Evolutionary conservation across 2,888 invertebrate genomes (phyloP).

Genomic region (Ctenicera cuprea): DNA sequence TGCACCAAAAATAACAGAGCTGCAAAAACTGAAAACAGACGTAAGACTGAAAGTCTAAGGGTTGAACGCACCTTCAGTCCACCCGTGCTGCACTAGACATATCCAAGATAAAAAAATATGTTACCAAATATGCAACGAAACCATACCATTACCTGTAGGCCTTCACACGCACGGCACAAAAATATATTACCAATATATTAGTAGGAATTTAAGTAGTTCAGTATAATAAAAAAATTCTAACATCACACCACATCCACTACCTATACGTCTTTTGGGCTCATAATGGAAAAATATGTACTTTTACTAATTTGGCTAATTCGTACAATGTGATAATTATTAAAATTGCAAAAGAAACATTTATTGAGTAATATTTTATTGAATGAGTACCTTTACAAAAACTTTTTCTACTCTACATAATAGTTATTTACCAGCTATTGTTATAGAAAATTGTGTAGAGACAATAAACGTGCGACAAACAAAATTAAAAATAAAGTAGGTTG

Average conservation of each 20-base stretch:
- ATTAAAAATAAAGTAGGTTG: no score
- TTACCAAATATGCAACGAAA: slow-evolving; percentile 58
- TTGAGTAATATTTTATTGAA: no score
- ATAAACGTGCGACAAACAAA: no score
- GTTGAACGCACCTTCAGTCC: slow-evolving; percentile 70
- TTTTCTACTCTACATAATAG: no score
- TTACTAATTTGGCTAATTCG: background rate
- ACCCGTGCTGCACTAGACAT: slow-evolving; percentile 69
- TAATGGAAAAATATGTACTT: slow-evolving; percentile 23
- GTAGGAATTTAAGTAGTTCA: slow-evolving; percentile 60
- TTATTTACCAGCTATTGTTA: no score
- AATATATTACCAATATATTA: slow-evolving; percentile 71
- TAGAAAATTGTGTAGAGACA: no score
- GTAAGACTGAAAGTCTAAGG: slow-evolving; percentile 57
- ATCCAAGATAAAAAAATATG: slow-evolving; percentile 66
- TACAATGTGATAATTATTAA: no score
- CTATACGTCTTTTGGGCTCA: slow-evolving; percentile 18
- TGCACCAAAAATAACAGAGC: slow-evolving; percentile 42
- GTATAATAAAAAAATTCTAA: slow-evolving; percentile 38
- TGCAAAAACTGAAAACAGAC: slow-evolving; percentile 52
- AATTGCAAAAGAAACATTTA: no score
- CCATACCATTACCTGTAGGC: slow-evolving; percentile 70
- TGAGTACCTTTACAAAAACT: no score
- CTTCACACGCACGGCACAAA: slow-evolving; percentile 71
- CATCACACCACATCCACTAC: slow-evolving; percentile 36